Percentiles rank a stretch among this genome's conserved stretches.
phyloP scores from a whole-genome alignment of 2,797 vertebrate genomes.

The Apodemus agrarius region DNA sequence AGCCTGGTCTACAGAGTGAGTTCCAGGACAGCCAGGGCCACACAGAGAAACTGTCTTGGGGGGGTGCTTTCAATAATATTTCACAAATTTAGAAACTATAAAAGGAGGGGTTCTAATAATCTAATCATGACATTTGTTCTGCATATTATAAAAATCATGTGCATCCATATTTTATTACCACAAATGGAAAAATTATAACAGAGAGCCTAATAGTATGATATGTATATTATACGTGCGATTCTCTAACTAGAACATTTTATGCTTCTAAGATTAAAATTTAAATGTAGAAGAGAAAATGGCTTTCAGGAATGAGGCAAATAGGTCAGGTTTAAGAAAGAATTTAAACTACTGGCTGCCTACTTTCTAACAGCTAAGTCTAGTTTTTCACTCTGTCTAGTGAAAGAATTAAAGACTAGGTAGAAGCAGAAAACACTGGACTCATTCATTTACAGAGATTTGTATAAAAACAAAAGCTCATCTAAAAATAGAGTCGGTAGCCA shows the following conservation, averaged over 20 bases:
- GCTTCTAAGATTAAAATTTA: constrained; percentile 62
- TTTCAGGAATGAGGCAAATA: constrained; percentile 32
- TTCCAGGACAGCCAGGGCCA: too few relatives aligned
- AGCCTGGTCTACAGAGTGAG: too few relatives aligned
- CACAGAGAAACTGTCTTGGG: too few relatives aligned
- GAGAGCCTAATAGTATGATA: neutral
- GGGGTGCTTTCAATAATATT: too few relatives aligned
- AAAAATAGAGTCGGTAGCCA: neutral
- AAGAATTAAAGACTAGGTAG: constrained; percentile 35
- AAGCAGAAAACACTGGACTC: neutral
- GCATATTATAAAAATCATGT: neutral
- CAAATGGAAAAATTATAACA: constrained; percentile 49
- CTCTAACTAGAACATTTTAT: constrained; percentile 56
- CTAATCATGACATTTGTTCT: neutral
- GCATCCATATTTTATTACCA: constrained; percentile 39
- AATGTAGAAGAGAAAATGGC: neutral
- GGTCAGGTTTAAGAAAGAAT: constrained; percentile 39
- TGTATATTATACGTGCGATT: constrained; percentile 2
- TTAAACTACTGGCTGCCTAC: neutral
- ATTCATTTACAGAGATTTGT: constrained; percentile 1
- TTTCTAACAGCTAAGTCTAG: neutral
- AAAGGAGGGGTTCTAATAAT: neutral
- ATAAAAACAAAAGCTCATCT: neutral
- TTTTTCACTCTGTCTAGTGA: constrained; percentile 26
- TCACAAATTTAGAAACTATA: constrained; percentile 29